phyloP scores from a whole-genome alignment of 2,797 vertebrate species.

The Scolopax bukidnonensis region DNA sequence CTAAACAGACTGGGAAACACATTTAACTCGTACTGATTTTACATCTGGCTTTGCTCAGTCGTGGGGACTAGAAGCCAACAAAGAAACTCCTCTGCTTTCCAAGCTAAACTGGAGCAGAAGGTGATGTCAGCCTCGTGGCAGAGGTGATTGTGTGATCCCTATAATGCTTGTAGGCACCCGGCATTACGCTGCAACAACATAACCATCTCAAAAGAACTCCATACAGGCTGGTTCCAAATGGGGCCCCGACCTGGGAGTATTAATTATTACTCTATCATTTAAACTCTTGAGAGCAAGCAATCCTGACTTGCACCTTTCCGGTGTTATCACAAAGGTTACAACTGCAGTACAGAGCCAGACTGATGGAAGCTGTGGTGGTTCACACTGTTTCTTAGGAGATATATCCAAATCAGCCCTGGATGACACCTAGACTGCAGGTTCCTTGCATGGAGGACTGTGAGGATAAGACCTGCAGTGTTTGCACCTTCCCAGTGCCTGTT shows the following conservation, averaged over 20 bases:
- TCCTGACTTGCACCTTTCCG: not conserved
- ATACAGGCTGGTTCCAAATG: not conserved
- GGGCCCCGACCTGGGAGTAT: not conserved
- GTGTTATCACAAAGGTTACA: not conserved
- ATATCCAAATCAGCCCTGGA: not conserved
- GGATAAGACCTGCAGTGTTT: not conserved
- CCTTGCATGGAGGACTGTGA: not conserved
- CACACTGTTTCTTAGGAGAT: not conserved
- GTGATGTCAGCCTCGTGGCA: not conserved
- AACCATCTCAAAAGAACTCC: not conserved
- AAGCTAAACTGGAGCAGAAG: not conserved
- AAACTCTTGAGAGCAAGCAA: not conserved
- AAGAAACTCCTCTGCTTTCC: not conserved
- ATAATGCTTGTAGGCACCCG: not conserved
- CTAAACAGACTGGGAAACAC: not conserved
- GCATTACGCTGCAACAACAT: rapidly evolving
- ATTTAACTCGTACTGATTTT: not conserved
- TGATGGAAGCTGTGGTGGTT: not conserved
- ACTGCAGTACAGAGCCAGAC: not conserved
- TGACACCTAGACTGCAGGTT: not conserved
- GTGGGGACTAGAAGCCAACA: not conserved
- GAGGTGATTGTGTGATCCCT: not conserved
- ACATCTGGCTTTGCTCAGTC: not conserved
- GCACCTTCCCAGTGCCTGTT: not conserved
- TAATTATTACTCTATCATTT: not conserved